These are phyloP conservation scores for Protomyctophum bolini DNA, from an alignment of 2,113 vertebrate species.

Conservation along the genomic window DNA sequence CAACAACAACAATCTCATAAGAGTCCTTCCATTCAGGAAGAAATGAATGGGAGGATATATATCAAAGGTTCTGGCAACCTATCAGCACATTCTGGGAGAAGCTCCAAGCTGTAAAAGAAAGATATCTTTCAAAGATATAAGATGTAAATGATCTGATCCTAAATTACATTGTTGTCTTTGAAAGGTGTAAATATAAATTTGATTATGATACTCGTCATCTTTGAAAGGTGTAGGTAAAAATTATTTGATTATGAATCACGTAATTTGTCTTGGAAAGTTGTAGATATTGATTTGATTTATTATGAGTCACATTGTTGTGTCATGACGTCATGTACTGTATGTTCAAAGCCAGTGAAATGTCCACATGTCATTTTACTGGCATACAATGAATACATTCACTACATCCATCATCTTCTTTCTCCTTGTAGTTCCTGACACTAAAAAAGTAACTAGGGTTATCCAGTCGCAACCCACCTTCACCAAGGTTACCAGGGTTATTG, in stretches of 20 bases:
- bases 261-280: too few relatives aligned
- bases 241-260: too few relatives aligned
- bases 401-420: background rate
- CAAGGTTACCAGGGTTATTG: slow-evolving; percentile 61
- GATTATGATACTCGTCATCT: slow-evolving; percentile 38
- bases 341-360: slow-evolving; percentile 39
- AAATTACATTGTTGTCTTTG: slow-evolving; percentile 33
- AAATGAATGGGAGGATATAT: background rate
- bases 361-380: slow-evolving; percentile 7
- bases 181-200: background rate
- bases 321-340: too few relatives aligned
- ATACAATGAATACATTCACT: background rate
- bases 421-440: slow-evolving; percentile 58
- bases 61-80: too few relatives aligned
- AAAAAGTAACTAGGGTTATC: slow-evolving; percentile 55
- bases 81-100: too few relatives aligned
- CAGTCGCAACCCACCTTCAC: slow-evolving; percentile 34
- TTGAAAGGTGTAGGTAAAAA: background rate
- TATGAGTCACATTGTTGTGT: too few relatives aligned
- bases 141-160: slow-evolving; percentile 14
- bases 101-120: background rate
- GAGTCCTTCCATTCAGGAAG: background rate
- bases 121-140: background rate
- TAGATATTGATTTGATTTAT: too few relatives aligned
- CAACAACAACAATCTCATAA: too few relatives aligned